A percentile compares a stretch with the other conserved stretches of the same genome.
These are phyloP conservation scores for Anoncus sp. DNA, from an alignment of 2,888 invertebrate species.

Conservation along the genomic window DNA sequence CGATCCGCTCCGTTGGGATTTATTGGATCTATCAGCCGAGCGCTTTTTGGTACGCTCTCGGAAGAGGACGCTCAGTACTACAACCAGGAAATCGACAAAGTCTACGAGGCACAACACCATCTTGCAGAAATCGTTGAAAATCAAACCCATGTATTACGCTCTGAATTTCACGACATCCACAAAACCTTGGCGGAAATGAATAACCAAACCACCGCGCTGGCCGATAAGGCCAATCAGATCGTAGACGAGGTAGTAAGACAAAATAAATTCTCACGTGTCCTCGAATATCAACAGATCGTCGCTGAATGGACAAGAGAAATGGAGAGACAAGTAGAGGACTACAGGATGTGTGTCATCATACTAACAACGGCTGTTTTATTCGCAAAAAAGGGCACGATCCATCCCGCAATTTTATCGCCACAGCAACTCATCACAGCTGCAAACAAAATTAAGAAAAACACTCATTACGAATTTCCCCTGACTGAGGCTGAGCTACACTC, in stretches of 20 bases:
- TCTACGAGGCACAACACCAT: background rate
- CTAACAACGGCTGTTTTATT: constrained; percentile 36
- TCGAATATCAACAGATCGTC: too few species aligned
- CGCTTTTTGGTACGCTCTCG: constrained; percentile 17
- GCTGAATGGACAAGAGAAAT: background rate
- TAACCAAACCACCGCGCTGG: too few species aligned
- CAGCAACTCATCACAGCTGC: background rate
- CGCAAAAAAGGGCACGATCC: constrained; percentile 32
- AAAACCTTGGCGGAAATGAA: too few species aligned
- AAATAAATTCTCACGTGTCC: too few species aligned
- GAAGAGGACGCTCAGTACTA: constrained; percentile 27
- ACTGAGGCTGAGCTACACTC: background rate
- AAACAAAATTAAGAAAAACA: background rate
- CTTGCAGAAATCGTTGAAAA: too few species aligned
- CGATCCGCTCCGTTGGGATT: too few species aligned
- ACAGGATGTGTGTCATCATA: constrained; percentile 10
- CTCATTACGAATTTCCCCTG: background rate
- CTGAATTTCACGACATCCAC: too few species aligned
- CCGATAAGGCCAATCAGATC: too few species aligned
- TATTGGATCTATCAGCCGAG: too few species aligned
- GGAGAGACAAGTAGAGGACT: background rate
- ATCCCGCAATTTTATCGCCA: constrained; percentile 10
- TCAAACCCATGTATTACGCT: too few species aligned
- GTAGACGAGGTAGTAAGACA: too few species aligned
- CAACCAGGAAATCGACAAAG: constrained; percentile 21